Conservation (phyloP, 2,888 invertebrate genomes). For the Dryomyza anilis region DNA sequence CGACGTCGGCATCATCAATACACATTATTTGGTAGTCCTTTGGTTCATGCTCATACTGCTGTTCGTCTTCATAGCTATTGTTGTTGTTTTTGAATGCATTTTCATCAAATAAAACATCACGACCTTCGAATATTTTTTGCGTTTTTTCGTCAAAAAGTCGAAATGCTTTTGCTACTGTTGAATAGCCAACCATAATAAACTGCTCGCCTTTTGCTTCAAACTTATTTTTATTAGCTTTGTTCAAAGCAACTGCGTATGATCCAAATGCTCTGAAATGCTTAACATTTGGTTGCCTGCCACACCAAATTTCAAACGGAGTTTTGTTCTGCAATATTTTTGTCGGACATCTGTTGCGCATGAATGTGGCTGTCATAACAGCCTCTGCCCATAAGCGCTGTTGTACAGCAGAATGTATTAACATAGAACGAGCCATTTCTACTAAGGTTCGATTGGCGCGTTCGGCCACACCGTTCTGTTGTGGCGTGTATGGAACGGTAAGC, state of each 20-base stretch:
- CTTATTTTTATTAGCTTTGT: conserved; percentile 23
- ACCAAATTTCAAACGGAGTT: conserved; percentile 33
- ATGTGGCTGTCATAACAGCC: conserved; percentile 32
- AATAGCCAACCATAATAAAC: conserved; percentile 32
- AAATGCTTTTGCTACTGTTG: conserved; percentile 18
- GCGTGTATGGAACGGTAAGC: conserved; percentile 29
- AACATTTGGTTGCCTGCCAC: conserved; percentile 22
- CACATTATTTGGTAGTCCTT: neutral
- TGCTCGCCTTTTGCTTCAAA: conserved; percentile 32
- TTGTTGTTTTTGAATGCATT: neutral
- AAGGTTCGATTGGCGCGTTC: conserved; percentile 27
- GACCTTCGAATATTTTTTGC: conserved; percentile 12
- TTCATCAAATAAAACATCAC: conserved; percentile 24
- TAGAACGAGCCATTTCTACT: conserved; percentile 32
- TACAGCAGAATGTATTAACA: conserved; percentile 25
- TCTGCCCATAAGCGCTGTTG: conserved; percentile 31
- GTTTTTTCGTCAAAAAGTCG: conserved; percentile 14
- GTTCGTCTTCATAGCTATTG: no score
- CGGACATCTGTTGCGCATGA: conserved; percentile 32
- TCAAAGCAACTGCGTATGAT: conserved; percentile 29
- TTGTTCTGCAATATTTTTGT: conserved; percentile 25
- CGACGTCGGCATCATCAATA: neutral
- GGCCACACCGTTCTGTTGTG: conserved; percentile 32
- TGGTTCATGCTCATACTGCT: neutral
- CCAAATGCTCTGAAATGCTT: conserved; percentile 28